A percentile compares a stretch with the other conserved stretches of the same genome.
Conservation (phyloP, 2,888 invertebrate species). For the Apodemia hepburni region DNA sequence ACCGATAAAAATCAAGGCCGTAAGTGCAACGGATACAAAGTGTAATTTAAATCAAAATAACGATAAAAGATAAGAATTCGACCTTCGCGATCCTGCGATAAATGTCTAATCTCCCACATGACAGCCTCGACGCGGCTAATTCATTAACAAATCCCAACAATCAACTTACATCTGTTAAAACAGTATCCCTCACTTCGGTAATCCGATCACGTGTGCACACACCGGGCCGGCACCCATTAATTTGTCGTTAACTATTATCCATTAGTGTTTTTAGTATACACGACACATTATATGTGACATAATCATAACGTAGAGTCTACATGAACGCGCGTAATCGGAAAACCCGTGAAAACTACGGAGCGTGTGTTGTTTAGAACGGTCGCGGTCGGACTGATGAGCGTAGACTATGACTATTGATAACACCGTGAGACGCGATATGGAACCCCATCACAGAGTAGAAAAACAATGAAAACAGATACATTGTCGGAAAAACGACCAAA, state of each 20-base stretch:
- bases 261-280: slow-evolving; percentile 22
- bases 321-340: slow-evolving; percentile 37
- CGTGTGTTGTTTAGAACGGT: slow-evolving; percentile 56
- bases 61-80: slow-evolving; percentile 56
- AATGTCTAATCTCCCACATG: slow-evolving; percentile 14
- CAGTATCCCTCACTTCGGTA: slow-evolving; percentile 57
- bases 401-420: slow-evolving; percentile 55
- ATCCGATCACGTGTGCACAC: slow-evolving; percentile 69
- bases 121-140: slow-evolving; percentile 8
- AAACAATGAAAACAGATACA: slow-evolving; percentile 58
- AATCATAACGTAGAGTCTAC: slow-evolving; percentile 20
- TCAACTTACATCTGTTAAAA: slow-evolving; percentile 64
- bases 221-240: slow-evolving; percentile 55
- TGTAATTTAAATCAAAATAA: slow-evolving; percentile 31
- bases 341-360: slow-evolving; percentile 44
- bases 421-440: slow-evolving; percentile 49
- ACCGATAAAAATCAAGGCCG: not conserved
- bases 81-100: slow-evolving; percentile 47
- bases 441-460: slow-evolving; percentile 52
- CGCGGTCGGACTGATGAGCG: slow-evolving; percentile 55
- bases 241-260: slow-evolving; percentile 50
- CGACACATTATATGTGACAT: slow-evolving; percentile 19
- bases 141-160: slow-evolving; percentile 13
- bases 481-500: slow-evolving; percentile 10
- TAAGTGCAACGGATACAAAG: not conserved